Evolutionary conservation across 30 jellyfish, hydroid and myxozoan species (phyloP).

Genomic region (Aurelia sp.): DNA sequence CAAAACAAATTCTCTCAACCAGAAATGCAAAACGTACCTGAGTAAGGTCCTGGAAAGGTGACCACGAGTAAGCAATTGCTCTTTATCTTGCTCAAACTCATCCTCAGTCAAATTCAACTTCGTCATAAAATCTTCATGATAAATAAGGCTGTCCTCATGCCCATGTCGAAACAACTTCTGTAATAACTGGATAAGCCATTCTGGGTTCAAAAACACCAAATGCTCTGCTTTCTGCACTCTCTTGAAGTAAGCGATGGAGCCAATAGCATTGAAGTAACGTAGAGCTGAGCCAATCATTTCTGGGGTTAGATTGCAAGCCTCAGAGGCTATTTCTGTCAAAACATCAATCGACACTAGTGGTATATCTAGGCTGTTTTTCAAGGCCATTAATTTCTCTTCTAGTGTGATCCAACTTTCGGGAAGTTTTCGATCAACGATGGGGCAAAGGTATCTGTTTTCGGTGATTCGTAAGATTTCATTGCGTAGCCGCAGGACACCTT

Average conservation of each 20-base stretch:
- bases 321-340: slow-evolving; percentile 2
- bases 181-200: slow-evolving; percentile 63
- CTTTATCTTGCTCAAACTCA: slow-evolving; percentile 62
- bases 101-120: slow-evolving; percentile 16
- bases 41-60: slow-evolving; percentile 48
- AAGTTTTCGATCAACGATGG: slow-evolving; percentile 60
- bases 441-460: slow-evolving; percentile 51
- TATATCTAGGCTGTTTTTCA: slow-evolving; percentile 9
- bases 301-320: background rate
- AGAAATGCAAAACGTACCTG: slow-evolving; percentile 50
- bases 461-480: slow-evolving; percentile 79
- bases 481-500: slow-evolving; percentile 48
- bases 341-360: slow-evolving; percentile 58
- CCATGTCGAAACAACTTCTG: slow-evolving; percentile 76
- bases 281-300: slow-evolving; percentile 53
- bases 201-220: slow-evolving; percentile 71
- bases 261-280: slow-evolving; percentile 73
- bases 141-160: slow-evolving; percentile 25
- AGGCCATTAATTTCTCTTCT: slow-evolving; percentile 51
- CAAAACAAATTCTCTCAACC: no score
- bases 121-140: slow-evolving; percentile 9
- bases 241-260: slow-evolving; percentile 59
- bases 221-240: slow-evolving; percentile 15
- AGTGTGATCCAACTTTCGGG: slow-evolving; percentile 75
- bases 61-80: slow-evolving; percentile 39